Evolutionary conservation across 2,888 invertebrate genomes (phyloP).

Genomic region (Leucozona laternaria): DNA sequence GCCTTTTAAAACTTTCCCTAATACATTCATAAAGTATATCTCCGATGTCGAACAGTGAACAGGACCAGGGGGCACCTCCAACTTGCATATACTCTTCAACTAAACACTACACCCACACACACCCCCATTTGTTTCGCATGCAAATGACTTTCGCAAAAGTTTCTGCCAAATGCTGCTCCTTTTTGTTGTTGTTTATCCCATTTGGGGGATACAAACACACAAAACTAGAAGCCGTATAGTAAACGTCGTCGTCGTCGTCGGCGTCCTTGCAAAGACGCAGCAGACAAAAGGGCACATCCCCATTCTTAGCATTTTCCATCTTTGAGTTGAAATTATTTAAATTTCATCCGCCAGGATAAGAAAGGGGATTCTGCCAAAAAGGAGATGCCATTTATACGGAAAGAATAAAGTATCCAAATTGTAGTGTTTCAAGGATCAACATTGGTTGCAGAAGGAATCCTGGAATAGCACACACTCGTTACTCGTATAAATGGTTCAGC

Average conservation of each 20-base stretch:
- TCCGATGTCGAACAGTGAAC: constrained; percentile 20
- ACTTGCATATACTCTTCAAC: not conserved
- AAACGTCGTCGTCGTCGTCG: constrained; percentile 43
- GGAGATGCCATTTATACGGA: constrained; percentile 21
- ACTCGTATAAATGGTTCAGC: not conserved
- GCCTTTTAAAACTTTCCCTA: constrained; percentile 67
- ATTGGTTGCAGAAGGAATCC: not conserved
- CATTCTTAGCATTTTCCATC: not conserved
- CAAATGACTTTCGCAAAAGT: constrained; percentile 70
- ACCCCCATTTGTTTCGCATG: constrained; percentile 63
- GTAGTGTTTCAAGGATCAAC: constrained; percentile 34
- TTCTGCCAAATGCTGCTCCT: constrained; percentile 46
- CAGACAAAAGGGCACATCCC: constrained; percentile 37
- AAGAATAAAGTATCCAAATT: constrained; percentile 34
- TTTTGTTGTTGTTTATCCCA: constrained; percentile 48
- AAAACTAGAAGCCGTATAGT: constrained; percentile 13
- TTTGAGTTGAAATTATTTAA: constrained; percentile 58
- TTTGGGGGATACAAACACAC: constrained; percentile 47
- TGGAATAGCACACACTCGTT: not conserved
- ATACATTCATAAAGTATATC: constrained; percentile 64
- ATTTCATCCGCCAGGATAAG: constrained; percentile 42
- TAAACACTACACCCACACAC: constrained; percentile 33
- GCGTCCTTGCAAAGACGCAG: constrained; percentile 17
- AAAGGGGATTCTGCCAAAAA: constrained; percentile 20
- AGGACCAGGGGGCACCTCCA: not conserved